phyloP scores from a whole-genome alignment of 2,888 invertebrate species.

The Cheilosia urbana region DNA sequence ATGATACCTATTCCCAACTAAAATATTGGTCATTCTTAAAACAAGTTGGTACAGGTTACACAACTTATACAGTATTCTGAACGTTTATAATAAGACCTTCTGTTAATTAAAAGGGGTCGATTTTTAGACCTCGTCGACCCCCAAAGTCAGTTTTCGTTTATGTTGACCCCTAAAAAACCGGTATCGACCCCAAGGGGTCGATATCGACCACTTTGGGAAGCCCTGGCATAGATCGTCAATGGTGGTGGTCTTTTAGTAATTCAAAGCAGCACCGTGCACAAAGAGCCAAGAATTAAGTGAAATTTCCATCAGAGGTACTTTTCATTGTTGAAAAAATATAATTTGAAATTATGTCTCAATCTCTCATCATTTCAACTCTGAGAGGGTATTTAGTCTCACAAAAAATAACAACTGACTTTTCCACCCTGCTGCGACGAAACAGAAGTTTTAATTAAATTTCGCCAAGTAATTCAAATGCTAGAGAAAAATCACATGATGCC shows the following conservation, averaged over 20 bases:
- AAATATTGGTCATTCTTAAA: too few relatives aligned
- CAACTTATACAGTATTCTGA: too few relatives aligned
- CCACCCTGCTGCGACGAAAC: conserved; percentile 17
- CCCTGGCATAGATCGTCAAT: neutral
- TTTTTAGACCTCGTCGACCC: too few relatives aligned
- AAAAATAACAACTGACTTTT: neutral
- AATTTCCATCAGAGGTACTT: conserved; percentile 6
- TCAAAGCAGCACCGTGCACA: neutral
- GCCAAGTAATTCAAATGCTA: conserved; percentile 58
- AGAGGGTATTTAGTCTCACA: conserved; percentile 44
- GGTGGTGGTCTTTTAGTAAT: neutral
- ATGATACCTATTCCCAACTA: too few relatives aligned
- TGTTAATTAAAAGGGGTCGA: too few relatives aligned
- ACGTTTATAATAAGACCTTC: too few relatives aligned
- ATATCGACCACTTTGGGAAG: too few relatives aligned
- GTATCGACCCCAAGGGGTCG: too few relatives aligned
- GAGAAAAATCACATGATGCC: conserved; percentile 49
- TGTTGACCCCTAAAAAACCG: too few relatives aligned
- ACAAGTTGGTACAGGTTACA: too few relatives aligned
- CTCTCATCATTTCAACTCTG: conserved; percentile 39
- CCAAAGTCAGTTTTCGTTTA: too few relatives aligned
- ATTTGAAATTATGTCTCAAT: conserved; percentile 40
- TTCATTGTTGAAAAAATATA: conserved; percentile 34
- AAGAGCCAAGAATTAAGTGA: conserved; percentile 4
- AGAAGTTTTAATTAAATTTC: conserved; percentile 66